These are phyloP conservation scores for Actenoides lindsayi DNA, from an alignment of 2,113 vertebrate genomes.

Conservation along the genomic window DNA sequence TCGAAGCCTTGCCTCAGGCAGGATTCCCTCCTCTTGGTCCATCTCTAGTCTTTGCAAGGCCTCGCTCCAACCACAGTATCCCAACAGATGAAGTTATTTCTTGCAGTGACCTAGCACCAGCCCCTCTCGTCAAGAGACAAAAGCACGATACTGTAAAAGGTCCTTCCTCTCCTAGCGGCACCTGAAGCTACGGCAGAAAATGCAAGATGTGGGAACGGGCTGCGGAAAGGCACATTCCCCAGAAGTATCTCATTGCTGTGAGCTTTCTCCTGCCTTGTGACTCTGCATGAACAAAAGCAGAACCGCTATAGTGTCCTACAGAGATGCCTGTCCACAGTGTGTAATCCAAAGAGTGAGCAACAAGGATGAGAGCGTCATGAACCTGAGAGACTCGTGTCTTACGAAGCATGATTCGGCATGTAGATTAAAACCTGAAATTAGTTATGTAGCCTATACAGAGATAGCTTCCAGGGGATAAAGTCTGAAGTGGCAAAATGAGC, in stretches of 20 bases:
- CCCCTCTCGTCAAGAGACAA: neutral
- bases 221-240: neutral
- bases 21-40: constrained; percentile 30
- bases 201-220: neutral
- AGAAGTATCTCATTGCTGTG: neutral
- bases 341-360: neutral
- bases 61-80: neutral
- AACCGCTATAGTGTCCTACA: neutral
- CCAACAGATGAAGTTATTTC: neutral
- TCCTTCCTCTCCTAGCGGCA: neutral
- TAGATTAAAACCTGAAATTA: neutral
- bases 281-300: neutral
- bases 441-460: neutral
- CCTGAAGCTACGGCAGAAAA: neutral
- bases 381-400: neutral
- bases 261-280: neutral
- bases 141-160: neutral
- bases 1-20: neutral
- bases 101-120: neutral
- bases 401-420: neutral
- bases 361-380: neutral
- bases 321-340: neutral
- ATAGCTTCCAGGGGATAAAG: neutral
- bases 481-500: neutral
- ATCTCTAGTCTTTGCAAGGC: neutral